Base-by-base conservation (phyloP, 2,113 vertebrate genomes). In the Blennius ocellaris region DNA sequence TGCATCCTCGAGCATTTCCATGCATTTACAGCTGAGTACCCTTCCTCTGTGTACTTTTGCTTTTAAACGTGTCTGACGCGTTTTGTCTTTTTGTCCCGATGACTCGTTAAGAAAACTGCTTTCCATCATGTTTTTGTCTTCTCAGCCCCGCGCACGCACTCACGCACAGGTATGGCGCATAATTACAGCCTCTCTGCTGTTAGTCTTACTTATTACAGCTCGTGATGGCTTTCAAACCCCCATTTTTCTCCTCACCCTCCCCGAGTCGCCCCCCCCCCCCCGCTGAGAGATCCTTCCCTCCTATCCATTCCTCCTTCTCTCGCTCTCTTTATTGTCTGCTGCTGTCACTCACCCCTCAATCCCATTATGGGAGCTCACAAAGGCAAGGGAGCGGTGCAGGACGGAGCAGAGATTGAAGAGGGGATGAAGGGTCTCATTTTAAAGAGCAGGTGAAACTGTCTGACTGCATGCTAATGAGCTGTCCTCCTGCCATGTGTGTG, bases 371-470 rank as follows among this genome's bases (percentile, higher is more conserved):
- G 6, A 1, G 15, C 53, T 72, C 75, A 43, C 79, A 61, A 37
- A 71, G 71, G 38, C 39, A 50, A 44, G 2, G 12, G 59, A 9
- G 69, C 9, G 47, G 48, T 41, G 11, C 11, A 49, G 55, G 69
- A 72, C 21, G 21, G 21, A 80, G 48, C 53, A 7, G 67, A 78
- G 66, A 81, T 67, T 74, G 48, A 75, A 63, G 70, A 81, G 74
- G 52, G 52, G 50, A 60, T 60, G 41, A 66, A 69, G 72, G 44
- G 67, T 55, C 62, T n/a, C 44, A 48, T 69, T 78, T 72, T 53
- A 61, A 76, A 82, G 76, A 85, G 79, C 51, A 79, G 79, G 63
- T 82, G 17, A 76, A 81, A 53, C 71, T 58, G 69, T 62, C 38
- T 58, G 0, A 9, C 47, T 54, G 79, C 58, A 79, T 76, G 45